These are phyloP conservation scores for Bombycilla garrulus DNA, from an alignment of 2,113 vertebrate species.

Conservation along the genomic window DNA sequence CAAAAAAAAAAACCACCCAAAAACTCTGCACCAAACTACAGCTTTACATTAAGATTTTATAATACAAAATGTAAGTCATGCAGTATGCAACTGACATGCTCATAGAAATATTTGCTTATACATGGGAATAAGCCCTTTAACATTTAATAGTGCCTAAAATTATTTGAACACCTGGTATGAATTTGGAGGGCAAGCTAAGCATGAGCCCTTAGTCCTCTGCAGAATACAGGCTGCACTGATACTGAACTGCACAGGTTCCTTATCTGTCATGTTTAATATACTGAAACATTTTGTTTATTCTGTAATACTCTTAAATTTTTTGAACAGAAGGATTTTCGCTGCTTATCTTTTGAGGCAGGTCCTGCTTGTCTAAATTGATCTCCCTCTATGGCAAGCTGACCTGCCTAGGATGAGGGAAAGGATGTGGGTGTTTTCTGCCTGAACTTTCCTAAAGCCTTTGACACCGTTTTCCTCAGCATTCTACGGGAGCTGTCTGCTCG, in stretches of 20 bases:
- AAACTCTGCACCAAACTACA: neutral
- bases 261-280: neutral
- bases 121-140: neutral
- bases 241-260: neutral
- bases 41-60: neutral
- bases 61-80: neutral
- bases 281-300: neutral
- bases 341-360: neutral
- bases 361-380: neutral
- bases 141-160: neutral
- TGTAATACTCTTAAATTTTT: neutral
- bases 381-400: neutral
- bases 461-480: neutral
- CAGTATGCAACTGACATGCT: neutral
- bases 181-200: neutral
- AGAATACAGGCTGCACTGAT: neutral
- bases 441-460: neutral
- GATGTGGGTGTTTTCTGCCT: neutral
- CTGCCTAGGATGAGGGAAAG: neutral
- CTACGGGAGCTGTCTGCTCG: neutral
- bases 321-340: neutral
- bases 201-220: neutral
- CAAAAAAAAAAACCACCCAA: neutral
- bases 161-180: neutral
- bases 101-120: neutral